Evolutionary conservation across 2,888 invertebrate species (phyloP).

Genomic region (Agrochola lychnidis): DNA sequence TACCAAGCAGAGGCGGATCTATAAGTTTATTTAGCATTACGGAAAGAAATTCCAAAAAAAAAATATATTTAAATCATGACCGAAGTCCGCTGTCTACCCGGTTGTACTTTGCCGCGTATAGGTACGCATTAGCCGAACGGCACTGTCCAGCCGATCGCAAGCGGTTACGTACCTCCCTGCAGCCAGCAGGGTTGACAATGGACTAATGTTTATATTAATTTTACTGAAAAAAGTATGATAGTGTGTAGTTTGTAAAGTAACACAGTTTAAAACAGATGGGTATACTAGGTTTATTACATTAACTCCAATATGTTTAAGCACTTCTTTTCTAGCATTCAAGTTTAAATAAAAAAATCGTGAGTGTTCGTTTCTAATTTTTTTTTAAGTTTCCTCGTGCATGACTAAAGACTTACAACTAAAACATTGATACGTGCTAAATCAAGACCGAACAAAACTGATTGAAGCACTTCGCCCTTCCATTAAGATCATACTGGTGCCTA

Average conservation of each 20-base stretch:
- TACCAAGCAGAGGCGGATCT: not conserved
- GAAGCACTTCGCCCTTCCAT: slow-evolving; percentile 16
- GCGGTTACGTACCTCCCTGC: slow-evolving; percentile 72
- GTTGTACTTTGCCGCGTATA: slow-evolving; percentile 67
- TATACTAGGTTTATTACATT: not conserved
- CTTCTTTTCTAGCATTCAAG: not conserved
- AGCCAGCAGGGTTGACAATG: slow-evolving; percentile 72
- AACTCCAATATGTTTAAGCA: not conserved
- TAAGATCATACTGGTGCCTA: slow-evolving; percentile 27
- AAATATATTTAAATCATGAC: not conserved
- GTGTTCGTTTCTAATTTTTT: not conserved
- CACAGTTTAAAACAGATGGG: not conserved
- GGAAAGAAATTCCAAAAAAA: not conserved
- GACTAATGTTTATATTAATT: not conserved
- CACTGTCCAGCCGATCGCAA: slow-evolving; percentile 78
- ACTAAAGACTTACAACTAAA: slow-evolving; percentile 25
- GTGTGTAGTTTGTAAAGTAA: not conserved
- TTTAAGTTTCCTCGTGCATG: slow-evolving; percentile 9
- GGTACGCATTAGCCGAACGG: slow-evolving; percentile 82
- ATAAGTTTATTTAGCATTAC: not conserved
- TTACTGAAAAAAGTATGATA: not conserved
- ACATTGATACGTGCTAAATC: slow-evolving; percentile 16
- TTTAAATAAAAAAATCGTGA: not conserved
- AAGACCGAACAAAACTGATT: slow-evolving; percentile 27
- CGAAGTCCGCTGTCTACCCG: slow-evolving; percentile 56